A percentile compares a stretch with the other conserved stretches of the same genome.
Evolutionary conservation across 1,140 invertebrate species (phyloP).

Genomic region (Scaptodrosophila lebanonensis): DNA sequence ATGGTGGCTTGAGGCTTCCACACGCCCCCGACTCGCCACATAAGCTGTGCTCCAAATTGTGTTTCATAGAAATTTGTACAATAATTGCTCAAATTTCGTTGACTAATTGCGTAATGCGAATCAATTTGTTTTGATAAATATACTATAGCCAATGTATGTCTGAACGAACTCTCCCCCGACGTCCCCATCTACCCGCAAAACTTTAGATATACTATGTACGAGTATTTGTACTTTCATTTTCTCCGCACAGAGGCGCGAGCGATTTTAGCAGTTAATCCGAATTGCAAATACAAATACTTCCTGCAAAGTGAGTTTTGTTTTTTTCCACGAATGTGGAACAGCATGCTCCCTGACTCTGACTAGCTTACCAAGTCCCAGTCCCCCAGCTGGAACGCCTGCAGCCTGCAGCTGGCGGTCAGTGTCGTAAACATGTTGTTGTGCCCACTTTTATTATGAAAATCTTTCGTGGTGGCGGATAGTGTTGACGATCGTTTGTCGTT

Average conservation of each 20-base stretch:
- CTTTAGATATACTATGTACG: conserved; percentile 1
- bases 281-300: conserved; percentile 63
- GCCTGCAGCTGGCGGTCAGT: conserved; percentile 3
- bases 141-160: conserved; percentile 25
- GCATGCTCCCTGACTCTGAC: neutral
- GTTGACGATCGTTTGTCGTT: neutral
- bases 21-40: too few species aligned
- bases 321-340: conserved; percentile 56
- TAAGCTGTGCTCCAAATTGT: too few species aligned
- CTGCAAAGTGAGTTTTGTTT: conserved; percentile 59
- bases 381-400: conserved; percentile 5
- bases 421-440: conserved; percentile 7
- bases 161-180: conserved; percentile 17
- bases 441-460: conserved; percentile 2
- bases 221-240: conserved; percentile 69
- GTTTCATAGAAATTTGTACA: too few species aligned
- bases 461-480: too few species aligned
- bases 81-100: conserved; percentile 37
- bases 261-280: conserved; percentile 7
- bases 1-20: too few species aligned
- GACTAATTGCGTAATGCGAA: conserved; percentile 48
- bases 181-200: conserved; percentile 7
- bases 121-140: conserved; percentile 41
- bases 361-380: too few species aligned
- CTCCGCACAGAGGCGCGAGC: conserved; percentile 37